These are phyloP conservation scores for Lates japonicus DNA, from an alignment of 2,797 vertebrate genomes.

Conservation along the genomic window DNA sequence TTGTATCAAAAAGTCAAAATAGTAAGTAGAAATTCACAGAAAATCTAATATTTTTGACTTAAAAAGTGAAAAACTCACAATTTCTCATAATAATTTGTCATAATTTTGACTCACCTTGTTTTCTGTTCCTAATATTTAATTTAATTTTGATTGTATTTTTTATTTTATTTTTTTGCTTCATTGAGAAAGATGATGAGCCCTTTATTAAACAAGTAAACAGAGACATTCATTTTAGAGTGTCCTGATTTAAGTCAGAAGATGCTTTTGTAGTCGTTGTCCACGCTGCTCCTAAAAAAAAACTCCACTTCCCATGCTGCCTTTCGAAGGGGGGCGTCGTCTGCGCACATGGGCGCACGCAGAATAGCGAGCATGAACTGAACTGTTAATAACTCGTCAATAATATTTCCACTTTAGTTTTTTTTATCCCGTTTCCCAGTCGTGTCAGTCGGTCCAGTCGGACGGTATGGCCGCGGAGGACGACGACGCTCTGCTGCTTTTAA, in stretches of 20 bases:
- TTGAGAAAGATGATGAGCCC: too few relatives aligned
- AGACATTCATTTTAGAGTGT: too few relatives aligned
- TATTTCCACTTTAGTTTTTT: not conserved
- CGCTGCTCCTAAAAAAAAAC: constrained; percentile 15
- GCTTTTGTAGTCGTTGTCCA: not conserved
- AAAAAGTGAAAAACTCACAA: not conserved
- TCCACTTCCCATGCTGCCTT: constrained; percentile 62
- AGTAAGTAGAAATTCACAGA: too few relatives aligned
- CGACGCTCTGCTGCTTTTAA: constrained; percentile 70
- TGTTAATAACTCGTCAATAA: constrained; percentile 41
- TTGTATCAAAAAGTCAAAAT: not conserved
- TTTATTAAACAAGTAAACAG: too few relatives aligned
- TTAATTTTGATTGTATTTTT: too few relatives aligned
- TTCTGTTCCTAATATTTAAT: too few relatives aligned
- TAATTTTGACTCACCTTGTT: not conserved
- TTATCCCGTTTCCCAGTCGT: rapidly evolving
- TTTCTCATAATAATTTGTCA: not conserved
- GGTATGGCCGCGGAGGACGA: constrained; percentile 67
- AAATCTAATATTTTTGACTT: not conserved
- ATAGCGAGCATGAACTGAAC: constrained; percentile 46
- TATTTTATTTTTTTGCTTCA: too few relatives aligned
- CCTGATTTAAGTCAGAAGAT: not conserved
- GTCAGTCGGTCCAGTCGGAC: not conserved
- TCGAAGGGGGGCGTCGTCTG: constrained; percentile 67
- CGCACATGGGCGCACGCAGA: constrained; percentile 31